Conservation (phyloP, 2,113 vertebrate genomes). For the Brachyhypopomus gauderio region DNA sequence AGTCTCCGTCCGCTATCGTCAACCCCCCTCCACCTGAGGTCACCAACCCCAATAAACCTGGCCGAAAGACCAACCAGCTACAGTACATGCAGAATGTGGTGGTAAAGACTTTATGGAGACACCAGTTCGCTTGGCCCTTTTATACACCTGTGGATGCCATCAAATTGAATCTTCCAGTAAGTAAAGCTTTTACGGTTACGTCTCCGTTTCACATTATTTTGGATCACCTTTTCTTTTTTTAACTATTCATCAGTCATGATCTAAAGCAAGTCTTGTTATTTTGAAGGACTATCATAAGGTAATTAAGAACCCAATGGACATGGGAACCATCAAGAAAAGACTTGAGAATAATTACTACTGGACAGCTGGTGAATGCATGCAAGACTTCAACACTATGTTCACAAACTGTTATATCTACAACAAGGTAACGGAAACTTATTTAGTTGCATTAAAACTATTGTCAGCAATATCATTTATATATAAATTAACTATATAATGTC, state of each 20-base stretch:
- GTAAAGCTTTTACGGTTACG: slow-evolving; percentile 47
- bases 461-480: not conserved
- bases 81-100: slow-evolving; percentile 99
- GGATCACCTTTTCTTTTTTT: not conserved
- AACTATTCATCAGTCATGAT: not conserved
- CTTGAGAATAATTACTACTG: slow-evolving; percentile 98
- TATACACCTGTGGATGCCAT: slow-evolving; percentile 95
- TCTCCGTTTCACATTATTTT: not conserved
- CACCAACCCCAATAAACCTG: slow-evolving; percentile 88
- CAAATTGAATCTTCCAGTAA: slow-evolving; percentile 90
- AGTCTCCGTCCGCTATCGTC: slow-evolving; percentile 78
- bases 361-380: slow-evolving; percentile 98
- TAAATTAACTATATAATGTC: not conserved
- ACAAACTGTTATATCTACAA: slow-evolving; percentile 99
- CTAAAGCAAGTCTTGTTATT: not conserved
- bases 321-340: slow-evolving; percentile 98
- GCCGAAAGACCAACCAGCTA: slow-evolving; percentile 96
- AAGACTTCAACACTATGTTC: slow-evolving; percentile 99
- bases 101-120: slow-evolving; percentile 98
- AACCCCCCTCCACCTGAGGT: slow-evolving; percentile 89
- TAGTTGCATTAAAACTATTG: not conserved
- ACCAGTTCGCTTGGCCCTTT: slow-evolving; percentile 99
- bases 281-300: slow-evolving; percentile 96
- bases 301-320: slow-evolving; percentile 98
- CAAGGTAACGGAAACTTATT: slow-evolving; percentile 78